Conservation (phyloP, 1,140 invertebrate genomes). For the Sinella curviseta region DNA sequence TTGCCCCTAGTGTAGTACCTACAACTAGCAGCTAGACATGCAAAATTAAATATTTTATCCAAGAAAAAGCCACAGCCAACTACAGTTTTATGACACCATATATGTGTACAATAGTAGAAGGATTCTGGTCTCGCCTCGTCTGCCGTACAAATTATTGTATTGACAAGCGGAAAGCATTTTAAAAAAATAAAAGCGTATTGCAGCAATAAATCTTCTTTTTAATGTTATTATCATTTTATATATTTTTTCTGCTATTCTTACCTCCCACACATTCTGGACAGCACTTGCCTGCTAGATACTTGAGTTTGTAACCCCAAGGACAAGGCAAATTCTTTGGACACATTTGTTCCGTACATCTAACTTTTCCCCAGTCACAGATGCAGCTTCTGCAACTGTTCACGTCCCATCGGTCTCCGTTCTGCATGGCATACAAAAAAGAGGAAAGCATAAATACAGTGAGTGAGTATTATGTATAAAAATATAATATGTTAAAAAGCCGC, state of each 20-base stretch:
- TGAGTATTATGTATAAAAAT: not conserved
- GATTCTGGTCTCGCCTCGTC: no score
- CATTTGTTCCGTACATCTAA: conserved; percentile 74
- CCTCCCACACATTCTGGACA: conserved; percentile 83
- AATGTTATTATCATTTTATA: not conserved
- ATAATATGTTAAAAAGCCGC: not conserved
- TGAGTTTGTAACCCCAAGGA: conserved; percentile 69
- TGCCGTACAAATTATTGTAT: no score
- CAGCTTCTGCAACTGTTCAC: conserved; percentile 84
- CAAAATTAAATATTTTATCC: no score
- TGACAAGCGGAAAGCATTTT: no score
- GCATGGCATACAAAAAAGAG: no score
- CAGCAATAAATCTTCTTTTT: no score
- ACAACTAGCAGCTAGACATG: no score
- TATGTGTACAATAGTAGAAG: no score
- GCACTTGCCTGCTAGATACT: conserved; percentile 74
- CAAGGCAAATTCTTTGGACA: conserved; percentile 68
- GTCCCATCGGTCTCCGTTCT: conserved; percentile 84
- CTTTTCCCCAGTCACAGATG: conserved; percentile 73
- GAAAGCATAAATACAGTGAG: not conserved
- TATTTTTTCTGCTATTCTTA: conserved; percentile 51
- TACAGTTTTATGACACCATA: no score
- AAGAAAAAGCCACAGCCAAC: no score
- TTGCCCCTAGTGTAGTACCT: no score
- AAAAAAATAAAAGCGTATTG: no score